These are phyloP conservation scores for Apodemia hepburni DNA, from an alignment of 2,888 invertebrate species.

Conservation along the genomic window DNA sequence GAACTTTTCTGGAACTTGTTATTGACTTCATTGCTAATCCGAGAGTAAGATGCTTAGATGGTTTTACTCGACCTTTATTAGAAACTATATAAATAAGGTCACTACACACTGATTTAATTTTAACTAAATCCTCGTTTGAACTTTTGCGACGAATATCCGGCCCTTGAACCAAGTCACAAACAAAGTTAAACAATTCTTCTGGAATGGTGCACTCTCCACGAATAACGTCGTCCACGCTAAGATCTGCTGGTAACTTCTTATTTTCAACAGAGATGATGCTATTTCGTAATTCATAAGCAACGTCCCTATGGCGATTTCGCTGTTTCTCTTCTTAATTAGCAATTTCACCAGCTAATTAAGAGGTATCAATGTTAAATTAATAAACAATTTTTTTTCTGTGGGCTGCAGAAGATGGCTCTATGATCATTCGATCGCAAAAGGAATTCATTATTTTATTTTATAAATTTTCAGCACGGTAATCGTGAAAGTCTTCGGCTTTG, in stretches of 20 bases:
- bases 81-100: conserved; percentile 1
- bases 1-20: conserved; percentile 3
- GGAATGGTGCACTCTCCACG: conserved; percentile 15
- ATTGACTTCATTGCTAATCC: conserved; percentile 4
- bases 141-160: conserved; percentile 8
- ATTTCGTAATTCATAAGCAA: conserved; percentile 36
- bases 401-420: conserved; percentile 21
- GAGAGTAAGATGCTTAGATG: conserved; percentile 2
- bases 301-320: conserved; percentile 33
- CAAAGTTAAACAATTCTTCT: conserved; percentile 10
- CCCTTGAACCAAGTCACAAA: conserved; percentile 9
- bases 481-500: conserved; percentile 31
- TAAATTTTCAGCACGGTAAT: conserved; percentile 35
- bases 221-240: conserved; percentile 33
- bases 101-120: conserved; percentile 6
- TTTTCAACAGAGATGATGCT: conserved; percentile 36
- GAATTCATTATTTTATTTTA: conserved; percentile 23
- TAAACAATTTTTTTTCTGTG: conserved; percentile 34
- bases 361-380: conserved; percentile 35
- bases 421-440: conserved; percentile 23
- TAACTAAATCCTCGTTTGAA: conserved; percentile 4
- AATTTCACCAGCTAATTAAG: conserved; percentile 34
- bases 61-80: conserved; percentile 11
- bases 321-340: conserved; percentile 28
- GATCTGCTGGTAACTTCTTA: conserved; percentile 25